phyloP scores from a whole-genome alignment of 2,888 invertebrate genomes.

The Oasisia sp. region DNA sequence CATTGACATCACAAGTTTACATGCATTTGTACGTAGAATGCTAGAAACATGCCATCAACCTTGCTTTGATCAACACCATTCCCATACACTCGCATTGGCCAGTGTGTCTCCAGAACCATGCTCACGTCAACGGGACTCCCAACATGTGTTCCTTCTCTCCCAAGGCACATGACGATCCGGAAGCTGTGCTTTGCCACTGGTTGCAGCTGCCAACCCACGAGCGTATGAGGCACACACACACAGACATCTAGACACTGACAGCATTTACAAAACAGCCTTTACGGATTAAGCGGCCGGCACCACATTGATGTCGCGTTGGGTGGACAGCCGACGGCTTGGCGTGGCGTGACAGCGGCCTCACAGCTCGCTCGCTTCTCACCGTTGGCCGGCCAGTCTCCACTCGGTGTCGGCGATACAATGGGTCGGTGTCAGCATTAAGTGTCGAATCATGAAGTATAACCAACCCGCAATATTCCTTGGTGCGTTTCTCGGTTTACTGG shows the following conservation, averaged over 20 bases:
- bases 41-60: no score
- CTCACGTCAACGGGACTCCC: no score
- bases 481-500: not conserved
- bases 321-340: not conserved
- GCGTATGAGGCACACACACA: not conserved
- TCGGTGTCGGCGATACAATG: not conserved
- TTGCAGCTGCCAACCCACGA: not conserved
- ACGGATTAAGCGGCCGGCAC: not conserved
- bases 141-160: no score
- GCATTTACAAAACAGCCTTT: not conserved
- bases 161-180: not conserved
- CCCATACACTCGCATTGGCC: no score
- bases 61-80: no score
- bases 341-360: not conserved
- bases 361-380: not conserved
- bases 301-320: not conserved
- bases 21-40: no score
- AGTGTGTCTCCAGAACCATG: no score
- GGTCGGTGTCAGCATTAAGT: not conserved
- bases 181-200: not conserved
- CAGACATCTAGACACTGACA: not conserved
- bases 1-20: no score
- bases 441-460: not conserved
- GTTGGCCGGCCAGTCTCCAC: not conserved
- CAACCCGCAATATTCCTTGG: not conserved